These are phyloP conservation scores for Acleris literana DNA, from an alignment of 2,888 invertebrate species.

Conservation along the genomic window DNA sequence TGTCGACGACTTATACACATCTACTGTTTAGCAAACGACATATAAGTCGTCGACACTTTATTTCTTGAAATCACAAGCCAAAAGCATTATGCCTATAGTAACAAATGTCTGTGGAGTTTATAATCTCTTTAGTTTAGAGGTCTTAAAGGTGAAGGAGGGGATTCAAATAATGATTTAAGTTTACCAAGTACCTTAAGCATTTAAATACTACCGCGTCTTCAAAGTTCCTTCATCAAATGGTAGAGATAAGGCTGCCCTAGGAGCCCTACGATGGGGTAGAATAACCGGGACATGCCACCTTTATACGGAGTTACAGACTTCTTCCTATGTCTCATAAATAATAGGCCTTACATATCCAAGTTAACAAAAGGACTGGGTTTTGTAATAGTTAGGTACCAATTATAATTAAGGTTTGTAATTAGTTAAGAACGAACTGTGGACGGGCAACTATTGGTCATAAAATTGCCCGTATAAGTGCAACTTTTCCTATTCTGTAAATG, in stretches of 20 bases:
- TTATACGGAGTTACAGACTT: conserved; percentile 10
- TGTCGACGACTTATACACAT: too few species aligned
- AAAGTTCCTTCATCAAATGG: conserved; percentile 23
- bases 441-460: too few species aligned
- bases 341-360: conserved; percentile 24
- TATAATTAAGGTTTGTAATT: background rate
- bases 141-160: too few species aligned
- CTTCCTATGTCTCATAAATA: conserved; percentile 19
- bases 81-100: too few species aligned
- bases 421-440: background rate
- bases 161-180: conserved; percentile 3
- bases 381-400: background rate
- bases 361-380: conserved; percentile 18
- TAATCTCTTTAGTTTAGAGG: background rate
- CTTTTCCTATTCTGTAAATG: too few species aligned
- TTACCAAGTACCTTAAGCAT: conserved; percentile 1
- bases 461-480: too few species aligned
- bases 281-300: conserved; percentile 12
- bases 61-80: too few species aligned
- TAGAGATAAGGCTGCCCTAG: conserved; percentile 17
- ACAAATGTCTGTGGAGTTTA: background rate
- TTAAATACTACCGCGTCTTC: conserved; percentile 2
- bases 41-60: too few species aligned
- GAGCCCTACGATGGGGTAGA: background rate
- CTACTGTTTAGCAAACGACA: background rate